A percentile compares a stretch with the other conserved stretches of the same genome.
Conservation (phyloP, 2,113 vertebrate species). For the Ranitomeya variabilis region DNA sequence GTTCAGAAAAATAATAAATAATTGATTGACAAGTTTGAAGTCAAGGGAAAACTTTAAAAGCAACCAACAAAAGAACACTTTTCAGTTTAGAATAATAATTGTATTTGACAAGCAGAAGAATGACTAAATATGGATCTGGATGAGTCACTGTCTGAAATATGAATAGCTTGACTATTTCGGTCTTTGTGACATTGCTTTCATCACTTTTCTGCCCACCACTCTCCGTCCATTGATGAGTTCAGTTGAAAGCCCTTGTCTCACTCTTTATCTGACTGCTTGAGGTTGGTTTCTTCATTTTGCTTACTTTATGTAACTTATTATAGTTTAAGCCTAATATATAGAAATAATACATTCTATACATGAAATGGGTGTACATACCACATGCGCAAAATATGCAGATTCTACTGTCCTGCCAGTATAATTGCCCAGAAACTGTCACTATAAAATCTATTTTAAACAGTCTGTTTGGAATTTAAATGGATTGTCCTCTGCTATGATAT, state of each 20-base stretch:
- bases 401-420: too few relatives aligned
- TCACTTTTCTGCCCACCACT: neutral
- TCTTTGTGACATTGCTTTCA: neutral
- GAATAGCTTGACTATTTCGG: neutral
- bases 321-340: neutral
- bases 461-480: too few relatives aligned
- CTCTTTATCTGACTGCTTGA: neutral
- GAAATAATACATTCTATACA: neutral
- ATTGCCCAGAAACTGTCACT: too few relatives aligned
- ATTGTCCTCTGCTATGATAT: too few relatives aligned
- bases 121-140: neutral
- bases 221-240: neutral
- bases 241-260: neutral
- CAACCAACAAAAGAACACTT: neutral
- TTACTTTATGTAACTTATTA: neutral
- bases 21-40: neutral
- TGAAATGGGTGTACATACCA: too few relatives aligned
- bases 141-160: neutral
- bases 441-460: too few relatives aligned
- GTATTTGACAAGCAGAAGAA: neutral
- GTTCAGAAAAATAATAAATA: neutral
- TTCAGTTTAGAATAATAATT: neutral
- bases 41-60: neutral
- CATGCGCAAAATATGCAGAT: too few relatives aligned
- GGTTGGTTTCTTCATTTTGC: neutral